Evolutionary conservation across 1,140 invertebrate species (phyloP), one percentile per base, ranked within the genome.

Genomic region (Tribolium castaneum): DNA sequence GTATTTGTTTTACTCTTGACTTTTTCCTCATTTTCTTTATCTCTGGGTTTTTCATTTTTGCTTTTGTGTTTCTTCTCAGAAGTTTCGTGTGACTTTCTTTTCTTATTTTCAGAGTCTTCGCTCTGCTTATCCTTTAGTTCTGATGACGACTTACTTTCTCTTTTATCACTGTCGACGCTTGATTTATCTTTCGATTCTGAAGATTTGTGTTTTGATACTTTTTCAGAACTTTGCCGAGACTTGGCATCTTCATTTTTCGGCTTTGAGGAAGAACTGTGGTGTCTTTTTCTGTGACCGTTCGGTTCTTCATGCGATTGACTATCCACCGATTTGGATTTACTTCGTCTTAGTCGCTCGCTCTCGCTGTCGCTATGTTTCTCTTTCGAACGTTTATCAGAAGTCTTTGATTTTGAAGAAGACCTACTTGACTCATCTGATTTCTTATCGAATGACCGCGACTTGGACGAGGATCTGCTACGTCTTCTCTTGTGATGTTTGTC

Each of bases 311-410:
- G 39, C 12, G 66, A 45, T 1, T 72, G 10, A 9, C 12, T 72
- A 22, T 51, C 50, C 6, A 51, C n/a, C 10, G 71, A 54, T 73
- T 49, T 73, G 3, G 71, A 73, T 52, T 54, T 51, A 14, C 71
- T 52, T 1, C 25, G 25, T 34, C 14, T 49, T 50, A 52, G 34
- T 6, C 49, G 45, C 7, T 73, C 50, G 34, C 7, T 73, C 1
- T 73, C 71, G 12, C 25, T 22, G 13, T 72, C 50, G 19, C 25
- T 72, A 51, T 72, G 45, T 13, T 35, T 73, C 10, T n/a, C 13
- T 45, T n/a, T 45, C 0, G 7, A 45, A 12, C 12, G n/a, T 35
- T 66, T 66, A 7, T 66, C 59, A 7, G 14, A 34, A n/a, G 59
- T 39, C 34, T 30, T 34, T 0, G 71, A 54, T 30, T 73, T 73